Evolutionary conservation across 2,888 invertebrate species (phyloP), one percentile per base, ranked within the genome.

Genomic region (Sphinx pinastri): DNA sequence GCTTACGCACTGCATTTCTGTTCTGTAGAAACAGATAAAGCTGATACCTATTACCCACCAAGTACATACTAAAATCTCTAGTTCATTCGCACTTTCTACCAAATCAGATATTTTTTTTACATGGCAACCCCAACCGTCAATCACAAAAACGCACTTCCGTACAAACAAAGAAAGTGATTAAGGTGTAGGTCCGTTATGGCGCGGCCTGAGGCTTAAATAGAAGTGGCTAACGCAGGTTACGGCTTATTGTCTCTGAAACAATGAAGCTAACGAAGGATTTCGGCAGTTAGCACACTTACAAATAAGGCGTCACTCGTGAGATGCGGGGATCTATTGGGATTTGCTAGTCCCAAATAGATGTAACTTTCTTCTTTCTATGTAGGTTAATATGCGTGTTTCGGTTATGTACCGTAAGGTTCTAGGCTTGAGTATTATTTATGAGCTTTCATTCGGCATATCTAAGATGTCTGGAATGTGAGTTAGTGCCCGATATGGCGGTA

Each of bases 161-260:
- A 60, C 19, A 71, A 70, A 71, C 70, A 71, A 73, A 73, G 73
- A 71, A 73, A 73, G 71, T 70, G 71, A 71, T 73, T 69, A 71
- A 60, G 60, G 12, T 59, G 67, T 49, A 68, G 16, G 19, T 60
- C 60, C 45, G 47, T 45, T 67, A 52, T 16, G 19, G 19, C 12
- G n/a, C 19, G 45, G 68, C 71, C 47, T 49, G 19, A 63, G 63
- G 63, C 63, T 63, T 63, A 63, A 63, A 63, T 63, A 63, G 63
- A 63, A 63, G 19, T 63, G 49, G 63, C 19, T 63, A 49, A 63
- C 68, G 57, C 68, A 55, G 57, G 68, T 68, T 57, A 68, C 47
- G 57, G 68, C 57, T 5, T 68, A 68, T 68, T 68, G 68, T 68
- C 55, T 57, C n/a, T 45, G 55, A 55, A 68, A 68, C 68, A 68